Base-by-base conservation (phyloP, 2,797 vertebrate species). In the Hemitrygon akajei region DNA sequence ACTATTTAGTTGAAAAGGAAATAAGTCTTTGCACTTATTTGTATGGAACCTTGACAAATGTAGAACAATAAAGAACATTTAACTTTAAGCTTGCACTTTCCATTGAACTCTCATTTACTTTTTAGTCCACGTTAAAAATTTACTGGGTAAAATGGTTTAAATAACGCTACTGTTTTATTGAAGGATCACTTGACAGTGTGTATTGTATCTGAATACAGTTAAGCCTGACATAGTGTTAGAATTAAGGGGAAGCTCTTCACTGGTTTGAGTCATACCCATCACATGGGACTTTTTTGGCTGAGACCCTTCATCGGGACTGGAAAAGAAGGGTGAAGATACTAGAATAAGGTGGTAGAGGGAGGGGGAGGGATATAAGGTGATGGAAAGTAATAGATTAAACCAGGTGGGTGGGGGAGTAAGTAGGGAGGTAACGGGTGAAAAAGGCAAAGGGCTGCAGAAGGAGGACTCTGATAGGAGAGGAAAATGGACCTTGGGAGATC, bases 61-160 rank as follows among this genome's bases (percentile, higher is more conserved):
- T 66, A 89, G 86, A 89, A 89, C 86, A 89, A 89, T 89, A 89
- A 89, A 89, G 60, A 69, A 34, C 7, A 37, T 37, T 89, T 89
- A 37, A 89, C 66, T 89, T 89, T 89, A 37, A 89, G 86, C 66
- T n/a, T 37, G 66, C 34, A 63, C 63, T 69, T 22, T 34, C 86
- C 69, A 63, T 69, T 63, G n/a, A 89, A 18, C 9, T n/a, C 86
- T 89, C 60, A 34, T 89, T 89, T 37, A 89, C n/a, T 66, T 87
- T 87, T 69, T 37, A 69, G 7, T 22, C 18, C 63, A 69, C 60
- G 69, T 89, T 69, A 89, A 66, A 69, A 69, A 89, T n/a, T 89
- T 66, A n/a, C 14, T 66, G 27, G 71, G 71, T 27, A 37, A 86
- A 25, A 7, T n/a, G 82, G 66, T 89, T 37, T 69, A 22, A 69